These are phyloP conservation scores for Ictidomys tridecemlineatus DNA, from an alignment of 2,113 vertebrate species.

Conservation along the genomic window DNA sequence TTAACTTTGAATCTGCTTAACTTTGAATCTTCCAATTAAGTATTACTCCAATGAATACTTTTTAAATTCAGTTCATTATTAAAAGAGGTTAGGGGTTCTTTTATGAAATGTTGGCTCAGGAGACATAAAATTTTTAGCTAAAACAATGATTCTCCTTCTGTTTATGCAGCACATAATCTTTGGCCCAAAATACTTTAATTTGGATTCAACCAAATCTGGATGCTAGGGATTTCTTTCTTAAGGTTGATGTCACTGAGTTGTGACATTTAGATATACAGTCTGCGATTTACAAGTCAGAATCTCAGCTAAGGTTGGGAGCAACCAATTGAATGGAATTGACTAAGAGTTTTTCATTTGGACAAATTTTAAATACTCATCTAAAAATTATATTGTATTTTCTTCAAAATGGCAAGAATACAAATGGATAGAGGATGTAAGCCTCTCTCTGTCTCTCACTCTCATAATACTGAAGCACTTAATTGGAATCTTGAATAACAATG, in stretches of 20 bases:
- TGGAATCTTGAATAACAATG: not conserved
- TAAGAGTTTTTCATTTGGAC: conserved; percentile 24
- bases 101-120: not conserved
- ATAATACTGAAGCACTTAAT: not conserved
- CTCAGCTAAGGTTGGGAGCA: conserved; percentile 42
- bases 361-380: conserved; percentile 48
- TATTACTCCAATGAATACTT: conserved; percentile 15
- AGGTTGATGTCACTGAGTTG: not conserved
- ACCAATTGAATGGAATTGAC: conserved; percentile 31
- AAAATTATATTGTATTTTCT: conserved; percentile 48
- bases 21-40: conserved; percentile 9
- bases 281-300: conserved; percentile 33
- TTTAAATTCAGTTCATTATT: not conserved
- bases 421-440: not conserved
- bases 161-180: not conserved
- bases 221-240: not conserved
- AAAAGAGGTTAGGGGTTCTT: not conserved
- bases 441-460: not conserved
- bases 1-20: not conserved
- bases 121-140: conserved; percentile 24
- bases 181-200: not conserved
- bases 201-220: not conserved
- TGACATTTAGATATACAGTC: not conserved
- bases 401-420: not conserved
- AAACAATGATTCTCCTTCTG: not conserved